These are phyloP conservation scores for Phymatocera aterrima DNA, from an alignment of 2,888 invertebrate genomes.

Conservation along the genomic window DNA sequence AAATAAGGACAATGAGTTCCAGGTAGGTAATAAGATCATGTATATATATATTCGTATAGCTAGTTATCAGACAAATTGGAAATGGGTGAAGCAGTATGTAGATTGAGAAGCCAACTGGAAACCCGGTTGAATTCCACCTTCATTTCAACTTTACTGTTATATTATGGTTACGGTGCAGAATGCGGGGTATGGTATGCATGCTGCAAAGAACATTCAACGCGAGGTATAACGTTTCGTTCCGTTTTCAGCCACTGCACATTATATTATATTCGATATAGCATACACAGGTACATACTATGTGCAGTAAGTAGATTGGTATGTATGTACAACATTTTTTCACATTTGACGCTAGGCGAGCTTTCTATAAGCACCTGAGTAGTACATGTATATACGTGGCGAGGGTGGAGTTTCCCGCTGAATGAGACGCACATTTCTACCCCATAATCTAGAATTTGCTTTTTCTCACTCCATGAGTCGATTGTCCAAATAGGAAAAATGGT, in stretches of 20 bases:
- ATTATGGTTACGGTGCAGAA: conserved; percentile 18
- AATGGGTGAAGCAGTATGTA: not conserved
- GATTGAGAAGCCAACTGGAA: conserved; percentile 9
- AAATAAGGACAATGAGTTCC: not conserved
- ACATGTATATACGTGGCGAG: not conserved
- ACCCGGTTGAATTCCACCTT: conserved; percentile 21
- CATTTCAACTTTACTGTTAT: not conserved
- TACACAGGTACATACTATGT: not conserved
- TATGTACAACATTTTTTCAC: not conserved
- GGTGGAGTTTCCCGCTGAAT: not conserved
- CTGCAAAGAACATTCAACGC: conserved; percentile 8
- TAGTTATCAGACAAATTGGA: conserved; percentile 8
- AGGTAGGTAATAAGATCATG: not conserved
- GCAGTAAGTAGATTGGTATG: not conserved
- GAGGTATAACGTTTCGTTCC: conserved; percentile 7
- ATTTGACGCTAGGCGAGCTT: not conserved
- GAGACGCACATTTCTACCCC: not conserved
- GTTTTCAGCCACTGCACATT: conserved; percentile 26
- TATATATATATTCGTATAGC: not conserved
- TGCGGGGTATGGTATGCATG: not conserved
- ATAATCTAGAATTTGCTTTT: not conserved
- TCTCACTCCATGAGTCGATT: not conserved
- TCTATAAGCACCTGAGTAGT: not conserved
- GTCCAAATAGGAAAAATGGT: not conserved
- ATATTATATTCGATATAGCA: not conserved